A percentile compares a stretch with the other conserved stretches of the same genome.
Conservation (phyloP, 1,140 invertebrate species). For the Anagrus nilaparvatae region DNA sequence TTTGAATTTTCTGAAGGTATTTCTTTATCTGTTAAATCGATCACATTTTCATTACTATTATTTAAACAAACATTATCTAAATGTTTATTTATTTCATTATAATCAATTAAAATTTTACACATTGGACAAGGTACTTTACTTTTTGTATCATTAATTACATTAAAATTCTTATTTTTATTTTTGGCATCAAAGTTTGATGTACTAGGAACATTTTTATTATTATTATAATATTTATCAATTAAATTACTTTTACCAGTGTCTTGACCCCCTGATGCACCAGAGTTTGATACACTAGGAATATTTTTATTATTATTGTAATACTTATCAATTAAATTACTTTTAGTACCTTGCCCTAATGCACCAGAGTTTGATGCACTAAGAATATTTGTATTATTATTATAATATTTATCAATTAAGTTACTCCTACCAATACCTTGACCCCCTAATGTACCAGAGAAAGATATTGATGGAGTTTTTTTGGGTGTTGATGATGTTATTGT, state of each 20-base stretch:
- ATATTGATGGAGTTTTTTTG: slow-evolving; percentile 13
- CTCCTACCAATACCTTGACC: slow-evolving; percentile 23
- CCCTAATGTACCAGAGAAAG: slow-evolving; percentile 29
- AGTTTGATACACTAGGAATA: slow-evolving; percentile 4
- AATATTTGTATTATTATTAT: not conserved
- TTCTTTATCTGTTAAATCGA: too few relatives aligned
- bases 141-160: too few relatives aligned
- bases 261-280: not conserved
- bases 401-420: slow-evolving; percentile 24
- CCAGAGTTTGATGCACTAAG: slow-evolving; percentile 1
- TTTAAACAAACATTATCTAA: not conserved
- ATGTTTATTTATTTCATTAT: not conserved
- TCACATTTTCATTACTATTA: too few relatives aligned
- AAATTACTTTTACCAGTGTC: slow-evolving; percentile 14
- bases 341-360: not conserved
- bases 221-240: slow-evolving; percentile 9
- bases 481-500: slow-evolving; percentile 8
- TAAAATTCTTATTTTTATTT: too few relatives aligned
- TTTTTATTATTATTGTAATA: not conserved
- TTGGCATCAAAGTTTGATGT: too few relatives aligned
- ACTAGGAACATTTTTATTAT: slow-evolving; percentile 1
- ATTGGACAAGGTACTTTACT: not conserved
- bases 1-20: too few relatives aligned
- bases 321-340: slow-evolving; percentile 5
- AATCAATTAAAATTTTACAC: not conserved